Conservation (phyloP, 1,140 invertebrate species). For the Camponotus vicinus region DNA sequence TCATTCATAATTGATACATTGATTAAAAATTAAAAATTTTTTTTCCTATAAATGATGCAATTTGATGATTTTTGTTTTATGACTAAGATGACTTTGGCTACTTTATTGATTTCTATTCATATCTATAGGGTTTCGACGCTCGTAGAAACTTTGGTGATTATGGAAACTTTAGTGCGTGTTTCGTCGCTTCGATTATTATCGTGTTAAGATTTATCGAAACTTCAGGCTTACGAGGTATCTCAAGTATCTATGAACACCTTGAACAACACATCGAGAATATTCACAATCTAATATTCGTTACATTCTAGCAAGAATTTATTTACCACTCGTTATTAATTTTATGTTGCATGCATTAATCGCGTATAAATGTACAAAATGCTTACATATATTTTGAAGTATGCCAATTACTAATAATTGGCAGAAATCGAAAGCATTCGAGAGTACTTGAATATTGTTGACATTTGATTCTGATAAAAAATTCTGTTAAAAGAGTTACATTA, state of each 20-base stretch:
- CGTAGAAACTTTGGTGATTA: constrained; percentile 44
- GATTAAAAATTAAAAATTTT: neutral
- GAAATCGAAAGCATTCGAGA: neutral
- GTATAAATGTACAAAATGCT: neutral
- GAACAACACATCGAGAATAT: neutral
- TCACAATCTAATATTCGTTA: neutral
- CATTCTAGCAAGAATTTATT: neutral
- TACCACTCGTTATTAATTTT: neutral
- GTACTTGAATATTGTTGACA: neutral
- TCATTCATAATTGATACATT: neutral
- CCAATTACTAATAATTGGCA: neutral
- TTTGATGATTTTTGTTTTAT: neutral
- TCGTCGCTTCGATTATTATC: constrained; percentile 48
- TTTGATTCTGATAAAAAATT: neutral
- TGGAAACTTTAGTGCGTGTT: constrained; percentile 46
- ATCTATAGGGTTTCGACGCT: constrained; percentile 2
- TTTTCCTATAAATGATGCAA: neutral
- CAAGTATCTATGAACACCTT: constrained; percentile 40
- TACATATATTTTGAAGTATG: neutral
- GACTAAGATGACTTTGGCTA: constrained; percentile 14
- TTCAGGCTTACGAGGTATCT: constrained; percentile 43
- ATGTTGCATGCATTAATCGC: neutral
- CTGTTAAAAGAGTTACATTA: too few species aligned
- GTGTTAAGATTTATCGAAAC: constrained; percentile 55
- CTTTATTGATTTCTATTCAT: constrained; percentile 42